Conservation (phyloP, 2,797 vertebrate species). For the Bucorvus abyssinicus region DNA sequence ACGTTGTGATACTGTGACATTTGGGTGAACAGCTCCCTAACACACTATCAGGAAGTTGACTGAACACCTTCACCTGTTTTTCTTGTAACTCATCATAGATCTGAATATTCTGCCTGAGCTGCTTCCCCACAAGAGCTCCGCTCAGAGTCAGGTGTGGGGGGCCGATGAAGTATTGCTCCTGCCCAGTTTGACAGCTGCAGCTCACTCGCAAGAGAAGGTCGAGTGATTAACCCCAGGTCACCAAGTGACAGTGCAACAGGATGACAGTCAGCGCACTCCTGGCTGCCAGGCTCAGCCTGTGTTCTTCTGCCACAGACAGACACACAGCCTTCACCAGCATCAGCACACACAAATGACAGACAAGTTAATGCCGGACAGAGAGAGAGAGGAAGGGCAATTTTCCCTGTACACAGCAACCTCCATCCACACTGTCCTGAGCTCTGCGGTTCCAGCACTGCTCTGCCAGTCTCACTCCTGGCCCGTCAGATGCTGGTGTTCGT, state of each 20-base stretch:
- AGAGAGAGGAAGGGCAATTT: neutral
- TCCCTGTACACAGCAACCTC: neutral
- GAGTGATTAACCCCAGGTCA: neutral
- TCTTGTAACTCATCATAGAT: neutral
- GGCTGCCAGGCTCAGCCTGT: neutral
- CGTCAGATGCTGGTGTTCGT: neutral
- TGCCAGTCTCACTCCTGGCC: slow-evolving; percentile 20
- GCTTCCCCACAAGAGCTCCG: neutral
- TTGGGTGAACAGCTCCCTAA: neutral
- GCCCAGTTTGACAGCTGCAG: slow-evolving; percentile 53
- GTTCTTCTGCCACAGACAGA: neutral
- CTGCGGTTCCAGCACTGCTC: neutral
- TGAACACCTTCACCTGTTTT: neutral
- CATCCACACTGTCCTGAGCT: neutral
- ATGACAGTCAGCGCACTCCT: neutral
- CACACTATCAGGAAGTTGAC: neutral
- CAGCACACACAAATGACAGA: neutral
- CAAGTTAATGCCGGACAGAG: neutral
- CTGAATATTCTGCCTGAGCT: neutral
- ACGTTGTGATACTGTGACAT: neutral
- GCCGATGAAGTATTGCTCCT: neutral
- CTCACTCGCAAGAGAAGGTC: slow-evolving; percentile 18
- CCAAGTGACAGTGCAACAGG: neutral
- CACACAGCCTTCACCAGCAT: neutral
- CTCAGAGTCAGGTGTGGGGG: neutral